Evolutionary conservation across 2,888 invertebrate species (phyloP).

Genomic region (Zygogramma bicolorata): DNA sequence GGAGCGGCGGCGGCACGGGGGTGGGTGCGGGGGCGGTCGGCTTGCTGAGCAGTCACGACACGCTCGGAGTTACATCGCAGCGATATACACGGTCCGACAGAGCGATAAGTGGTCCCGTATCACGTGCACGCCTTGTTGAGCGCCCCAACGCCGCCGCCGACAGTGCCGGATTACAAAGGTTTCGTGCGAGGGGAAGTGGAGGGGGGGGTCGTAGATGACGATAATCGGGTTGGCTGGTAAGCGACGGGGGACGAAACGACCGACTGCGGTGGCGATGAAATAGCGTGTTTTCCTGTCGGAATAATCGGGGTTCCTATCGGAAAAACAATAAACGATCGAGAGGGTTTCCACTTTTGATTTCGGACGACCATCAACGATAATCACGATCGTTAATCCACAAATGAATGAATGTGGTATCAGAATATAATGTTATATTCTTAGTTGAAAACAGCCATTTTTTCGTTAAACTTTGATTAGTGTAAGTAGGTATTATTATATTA

Average conservation of each 20-base stretch:
- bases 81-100: constrained; percentile 34
- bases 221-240: not conserved
- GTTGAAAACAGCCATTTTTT: too few species aligned
- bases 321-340: too few species aligned
- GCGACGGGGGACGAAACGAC: not conserved
- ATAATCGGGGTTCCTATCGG: not conserved
- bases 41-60: constrained; percentile 20
- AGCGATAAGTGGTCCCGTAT: constrained; percentile 54
- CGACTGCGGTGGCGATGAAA: not conserved
- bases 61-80: constrained; percentile 8
- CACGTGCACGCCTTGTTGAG: constrained; percentile 50
- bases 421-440: too few species aligned
- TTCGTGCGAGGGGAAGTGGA: constrained; percentile 12
- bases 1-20: not conserved
- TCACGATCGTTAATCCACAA: too few species aligned
- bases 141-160: constrained; percentile 26
- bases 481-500: too few species aligned
- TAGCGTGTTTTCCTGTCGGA: not conserved
- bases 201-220: not conserved
- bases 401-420: too few species aligned
- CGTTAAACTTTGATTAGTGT: too few species aligned
- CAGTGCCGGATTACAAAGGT: constrained; percentile 25
- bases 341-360: too few species aligned
- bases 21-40: not conserved
- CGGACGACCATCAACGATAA: too few species aligned